These are phyloP conservation scores for Parnassius glacialis DNA, from an alignment of 2,888 invertebrate genomes.

Conservation along the genomic window DNA sequence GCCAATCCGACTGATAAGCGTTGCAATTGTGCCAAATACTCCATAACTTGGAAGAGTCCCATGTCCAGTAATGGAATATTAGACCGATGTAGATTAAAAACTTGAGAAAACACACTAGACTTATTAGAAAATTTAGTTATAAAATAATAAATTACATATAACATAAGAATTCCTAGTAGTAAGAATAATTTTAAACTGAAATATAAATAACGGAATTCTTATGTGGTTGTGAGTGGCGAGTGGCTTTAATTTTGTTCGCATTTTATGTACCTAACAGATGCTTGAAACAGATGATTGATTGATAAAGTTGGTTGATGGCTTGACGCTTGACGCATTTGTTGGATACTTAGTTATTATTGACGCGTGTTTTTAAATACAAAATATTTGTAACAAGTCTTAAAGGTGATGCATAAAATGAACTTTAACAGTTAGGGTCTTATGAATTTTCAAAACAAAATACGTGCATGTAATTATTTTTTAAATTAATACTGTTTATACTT, in stretches of 20 bases:
- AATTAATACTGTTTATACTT: too few species aligned
- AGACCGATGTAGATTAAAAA: too few species aligned
- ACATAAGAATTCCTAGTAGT: background rate
- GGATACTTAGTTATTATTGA: conserved; percentile 22
- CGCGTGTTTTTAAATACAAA: background rate
- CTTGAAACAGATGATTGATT: conserved; percentile 29
- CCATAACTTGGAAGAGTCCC: too few species aligned
- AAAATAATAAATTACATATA: background rate
- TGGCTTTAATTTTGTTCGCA: conserved; percentile 1
- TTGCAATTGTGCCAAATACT: too few species aligned
- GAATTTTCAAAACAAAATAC: too few species aligned
- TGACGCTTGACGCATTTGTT: conserved; percentile 15
- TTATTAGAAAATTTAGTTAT: background rate
- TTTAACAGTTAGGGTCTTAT: too few species aligned
- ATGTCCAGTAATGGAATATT: too few species aligned
- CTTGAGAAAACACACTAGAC: too few species aligned
- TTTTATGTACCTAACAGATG: conserved; percentile 13
- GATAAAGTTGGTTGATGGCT: conserved; percentile 27
- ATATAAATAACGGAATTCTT: background rate
- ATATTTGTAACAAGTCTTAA: too few species aligned
- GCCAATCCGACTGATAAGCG: too few species aligned
- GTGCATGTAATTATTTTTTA: too few species aligned
- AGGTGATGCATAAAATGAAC: too few species aligned
- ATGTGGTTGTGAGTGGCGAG: background rate
- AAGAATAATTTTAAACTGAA: background rate